Conservation (phyloP, 2,797 vertebrate species). For the Halcyon smyrnensis region DNA sequence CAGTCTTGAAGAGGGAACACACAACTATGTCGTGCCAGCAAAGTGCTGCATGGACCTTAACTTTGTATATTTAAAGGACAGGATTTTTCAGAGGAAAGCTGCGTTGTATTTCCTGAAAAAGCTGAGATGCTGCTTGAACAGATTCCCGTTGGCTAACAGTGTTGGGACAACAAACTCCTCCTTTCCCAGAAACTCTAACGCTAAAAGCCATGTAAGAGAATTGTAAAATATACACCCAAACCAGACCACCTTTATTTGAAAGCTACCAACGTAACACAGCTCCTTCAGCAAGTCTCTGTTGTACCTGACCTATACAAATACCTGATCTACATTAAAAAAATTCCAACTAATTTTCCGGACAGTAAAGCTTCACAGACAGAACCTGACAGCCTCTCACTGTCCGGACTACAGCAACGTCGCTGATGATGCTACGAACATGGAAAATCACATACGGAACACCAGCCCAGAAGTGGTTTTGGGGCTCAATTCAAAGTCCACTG, state of each 20-base stretch:
- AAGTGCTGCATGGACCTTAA: background rate
- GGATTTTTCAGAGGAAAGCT: background rate
- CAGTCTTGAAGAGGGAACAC: background rate
- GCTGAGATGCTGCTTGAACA: background rate
- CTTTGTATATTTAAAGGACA: background rate
- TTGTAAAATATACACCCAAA: background rate
- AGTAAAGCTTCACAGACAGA: background rate
- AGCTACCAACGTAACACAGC: background rate
- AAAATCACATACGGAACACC: background rate
- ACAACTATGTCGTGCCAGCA: background rate
- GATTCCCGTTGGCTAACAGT: background rate
- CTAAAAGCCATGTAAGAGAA: background rate
- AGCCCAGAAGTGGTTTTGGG: background rate
- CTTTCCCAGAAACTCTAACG: background rate
- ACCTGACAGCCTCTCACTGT: background rate
- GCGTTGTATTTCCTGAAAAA: background rate
- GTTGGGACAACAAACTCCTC: background rate
- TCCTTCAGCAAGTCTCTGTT: background rate
- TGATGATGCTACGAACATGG: background rate
- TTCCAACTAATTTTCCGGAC: background rate
- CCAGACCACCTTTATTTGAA: background rate
- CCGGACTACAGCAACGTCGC: rapidly evolving
- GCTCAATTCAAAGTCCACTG: background rate
- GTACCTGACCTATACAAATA: background rate
- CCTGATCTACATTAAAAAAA: background rate